These are phyloP conservation scores for Hypsibius dujardini DNA, from an alignment of 1,140 invertebrate genomes.

Conservation along the genomic window DNA sequence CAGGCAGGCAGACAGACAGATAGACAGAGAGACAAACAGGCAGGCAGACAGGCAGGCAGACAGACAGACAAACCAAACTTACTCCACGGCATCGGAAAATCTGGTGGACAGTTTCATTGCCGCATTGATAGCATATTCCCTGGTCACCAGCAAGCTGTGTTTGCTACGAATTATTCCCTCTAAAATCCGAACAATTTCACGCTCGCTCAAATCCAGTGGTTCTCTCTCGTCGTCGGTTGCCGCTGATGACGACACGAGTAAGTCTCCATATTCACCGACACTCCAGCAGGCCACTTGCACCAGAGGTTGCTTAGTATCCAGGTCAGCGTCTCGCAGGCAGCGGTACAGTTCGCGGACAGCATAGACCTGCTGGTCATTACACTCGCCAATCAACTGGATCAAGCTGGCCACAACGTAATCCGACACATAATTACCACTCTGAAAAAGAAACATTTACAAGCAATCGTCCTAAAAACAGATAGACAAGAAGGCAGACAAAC, in stretches of 20 bases:
- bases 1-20: no score
- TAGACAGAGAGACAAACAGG: no score
- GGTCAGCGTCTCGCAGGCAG: constrained; percentile 49
- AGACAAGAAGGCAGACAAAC: no score
- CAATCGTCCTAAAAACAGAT: no score
- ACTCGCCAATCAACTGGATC: constrained; percentile 80
- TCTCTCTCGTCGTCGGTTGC: constrained; percentile 20
- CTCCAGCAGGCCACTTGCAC: constrained; percentile 74
- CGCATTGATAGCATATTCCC: constrained; percentile 84
- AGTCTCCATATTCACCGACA: constrained; percentile 89
- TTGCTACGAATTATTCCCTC: constrained; percentile 73
- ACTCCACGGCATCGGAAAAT: constrained; percentile 33
- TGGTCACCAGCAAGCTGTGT: constrained; percentile 73
- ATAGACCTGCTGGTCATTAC: constrained; percentile 60
- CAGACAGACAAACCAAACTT: constrained; percentile 24
- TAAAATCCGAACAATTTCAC: constrained; percentile 72
- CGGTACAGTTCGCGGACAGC: constrained; percentile 70
- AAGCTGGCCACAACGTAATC: constrained; percentile 91
- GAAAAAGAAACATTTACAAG: constrained; percentile 22
- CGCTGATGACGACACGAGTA: constrained; percentile 42
- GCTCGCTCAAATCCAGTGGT: constrained; percentile 43
- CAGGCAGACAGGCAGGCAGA: no score
- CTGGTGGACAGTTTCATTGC: constrained; percentile 82
- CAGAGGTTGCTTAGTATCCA: constrained; percentile 54
- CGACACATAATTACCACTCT: constrained; percentile 90